Percentiles rank a stretch among this genome's conserved stretches.
Conservation (phyloP, 1,140 invertebrate genomes). For the Drosophila pachea region DNA sequence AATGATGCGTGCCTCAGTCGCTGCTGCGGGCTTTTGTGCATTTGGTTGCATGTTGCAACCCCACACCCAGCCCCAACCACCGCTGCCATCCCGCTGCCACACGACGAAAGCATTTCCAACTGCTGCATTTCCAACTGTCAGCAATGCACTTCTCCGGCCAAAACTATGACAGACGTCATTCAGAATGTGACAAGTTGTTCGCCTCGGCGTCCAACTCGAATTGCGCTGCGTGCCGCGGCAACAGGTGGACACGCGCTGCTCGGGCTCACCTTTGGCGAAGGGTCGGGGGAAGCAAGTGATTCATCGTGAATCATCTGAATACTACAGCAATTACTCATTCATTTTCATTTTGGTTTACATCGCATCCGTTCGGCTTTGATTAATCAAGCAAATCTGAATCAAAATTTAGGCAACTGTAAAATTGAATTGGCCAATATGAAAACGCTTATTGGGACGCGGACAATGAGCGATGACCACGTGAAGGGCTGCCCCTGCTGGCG, state of each 20-base stretch:
- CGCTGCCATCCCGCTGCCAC: no score
- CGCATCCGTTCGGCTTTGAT: no score
- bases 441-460: not conserved
- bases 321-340: no score
- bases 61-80: not conserved
- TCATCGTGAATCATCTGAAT: not conserved
- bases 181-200: constrained; percentile 22
- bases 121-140: constrained; percentile 19
- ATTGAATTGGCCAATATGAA: not conserved
- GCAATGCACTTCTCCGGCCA: constrained; percentile 33
- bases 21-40: constrained; percentile 36
- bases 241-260: constrained; percentile 5
- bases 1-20: constrained; percentile 52
- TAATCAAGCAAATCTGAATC: not conserved
- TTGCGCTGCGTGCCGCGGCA: constrained; percentile 12
- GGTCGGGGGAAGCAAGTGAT: not conserved
- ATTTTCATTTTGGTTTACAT: no score
- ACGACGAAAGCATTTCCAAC: constrained; percentile 22
- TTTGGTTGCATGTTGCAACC: constrained; percentile 33
- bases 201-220: not conserved
- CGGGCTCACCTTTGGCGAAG: not conserved
- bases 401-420: not conserved
- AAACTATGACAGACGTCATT: constrained; percentile 31
- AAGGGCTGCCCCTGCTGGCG: constrained; percentile 31
- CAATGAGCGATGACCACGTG: not conserved